phyloP scores from a whole-genome alignment of 2,888 invertebrate genomes.

The Prenolepis imparis region DNA sequence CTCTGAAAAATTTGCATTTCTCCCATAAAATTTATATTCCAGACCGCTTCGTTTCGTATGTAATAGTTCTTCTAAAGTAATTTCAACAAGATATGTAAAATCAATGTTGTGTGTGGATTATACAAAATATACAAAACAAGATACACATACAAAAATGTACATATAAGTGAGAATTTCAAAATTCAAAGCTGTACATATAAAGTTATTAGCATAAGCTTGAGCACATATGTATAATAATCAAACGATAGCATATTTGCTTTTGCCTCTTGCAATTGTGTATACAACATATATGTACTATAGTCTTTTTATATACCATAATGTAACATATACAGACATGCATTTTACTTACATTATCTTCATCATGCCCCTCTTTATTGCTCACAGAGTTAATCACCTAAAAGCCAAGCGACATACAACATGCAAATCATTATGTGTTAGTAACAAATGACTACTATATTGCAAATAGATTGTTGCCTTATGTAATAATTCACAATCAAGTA shows the following conservation, averaged over 20 bases:
- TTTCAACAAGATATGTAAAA: background rate
- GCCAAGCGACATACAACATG: conserved; percentile 74
- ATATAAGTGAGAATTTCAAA: background rate
- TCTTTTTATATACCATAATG: background rate
- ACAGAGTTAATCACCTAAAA: conserved; percentile 81
- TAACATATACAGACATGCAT: conserved; percentile 15
- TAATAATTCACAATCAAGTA: background rate
- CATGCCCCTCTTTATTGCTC: conserved; percentile 70
- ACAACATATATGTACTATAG: conserved; percentile 9
- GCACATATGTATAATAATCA: background rate
- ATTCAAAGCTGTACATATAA: background rate
- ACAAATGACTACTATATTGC: conserved; percentile 13
- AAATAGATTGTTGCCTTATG: background rate
- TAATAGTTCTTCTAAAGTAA: background rate
- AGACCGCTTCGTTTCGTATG: background rate
- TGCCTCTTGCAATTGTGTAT: background rate
- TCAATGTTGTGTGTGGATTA: background rate
- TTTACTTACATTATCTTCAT: conserved; percentile 77
- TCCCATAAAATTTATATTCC: background rate
- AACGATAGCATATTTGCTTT: background rate
- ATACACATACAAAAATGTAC: no score
- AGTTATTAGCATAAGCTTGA: background rate
- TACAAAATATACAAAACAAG: background rate
- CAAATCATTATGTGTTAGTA: conserved; percentile 56
- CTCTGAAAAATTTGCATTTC: background rate